Conservation (phyloP, 1,140 invertebrate genomes). For the Drosophila mauritiana region DNA sequence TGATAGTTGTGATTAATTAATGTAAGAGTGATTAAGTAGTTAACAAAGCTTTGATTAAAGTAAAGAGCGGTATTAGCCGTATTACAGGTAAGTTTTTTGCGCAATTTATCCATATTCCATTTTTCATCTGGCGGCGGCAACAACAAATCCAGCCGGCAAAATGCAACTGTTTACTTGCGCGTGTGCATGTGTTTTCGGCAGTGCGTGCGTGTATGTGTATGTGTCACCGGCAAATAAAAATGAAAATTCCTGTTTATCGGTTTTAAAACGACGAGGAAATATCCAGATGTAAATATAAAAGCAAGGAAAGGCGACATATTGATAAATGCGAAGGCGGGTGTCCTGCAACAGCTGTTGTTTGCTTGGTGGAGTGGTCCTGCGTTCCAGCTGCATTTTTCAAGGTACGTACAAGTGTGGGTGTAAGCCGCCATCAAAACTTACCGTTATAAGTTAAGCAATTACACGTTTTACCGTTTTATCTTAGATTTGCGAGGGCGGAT, state of each 20-base stretch:
- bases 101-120: neutral
- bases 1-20: conserved; percentile 24
- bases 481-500: neutral
- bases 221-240: conserved; percentile 13
- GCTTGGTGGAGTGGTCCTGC: neutral
- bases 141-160: conserved; percentile 34
- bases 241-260: conserved; percentile 6
- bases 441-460: conserved; percentile 13
- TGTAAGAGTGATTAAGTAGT: conserved; percentile 1
- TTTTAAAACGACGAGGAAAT: conserved; percentile 1
- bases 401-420: conserved; percentile 13
- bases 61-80: neutral
- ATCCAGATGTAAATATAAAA: neutral
- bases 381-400: conserved; percentile 25
- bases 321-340: neutral
- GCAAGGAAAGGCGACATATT: neutral
- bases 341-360: conserved; percentile 33
- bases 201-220: conserved; percentile 17
- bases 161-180: conserved; percentile 34
- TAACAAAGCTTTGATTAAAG: neutral
- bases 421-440: conserved; percentile 4
- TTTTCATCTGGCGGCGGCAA: conserved; percentile 17
- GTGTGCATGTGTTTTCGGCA: conserved; percentile 15
- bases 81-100: conserved; percentile 23
- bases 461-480: neutral